Evolutionary conservation across 2,113 vertebrate genomes (phyloP), one percentile per base, ranked within the genome.

Genomic region (Serilophus lunatus): DNA sequence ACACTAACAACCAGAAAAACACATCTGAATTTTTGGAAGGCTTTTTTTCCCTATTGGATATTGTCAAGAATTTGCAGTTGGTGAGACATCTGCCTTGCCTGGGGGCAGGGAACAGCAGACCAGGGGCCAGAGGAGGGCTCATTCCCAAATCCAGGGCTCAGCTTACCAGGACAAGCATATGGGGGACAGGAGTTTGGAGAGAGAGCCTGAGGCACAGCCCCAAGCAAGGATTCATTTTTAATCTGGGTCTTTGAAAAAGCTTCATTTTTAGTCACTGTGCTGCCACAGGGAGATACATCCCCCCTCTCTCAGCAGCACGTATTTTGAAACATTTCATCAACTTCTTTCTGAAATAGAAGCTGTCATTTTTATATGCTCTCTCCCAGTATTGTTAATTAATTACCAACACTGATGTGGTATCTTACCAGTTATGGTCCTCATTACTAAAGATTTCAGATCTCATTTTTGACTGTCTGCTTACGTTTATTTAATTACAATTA

Each of bases 321-420:
- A 78, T 79, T 89, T 90, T 77, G 81, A 66, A 89, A 61, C 50
- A 74, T 89, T 94, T 95, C 91, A 78, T 89, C 92, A 86, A 49
- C 74, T 92, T 85, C 70, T 82, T 82, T 93, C 89, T 76, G 81
- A 95, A 95, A 93, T 59, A 95, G 81, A 82, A 92, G 92, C 88
- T 68, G 81, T 45, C 81, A 81, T 76, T 90, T 95, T 92, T 79
- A 87, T 74, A 57, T 65, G 70, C 82, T 89, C 72, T 92, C 93
- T 93, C 95, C 81, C 94, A 89, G 86, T 69, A 95, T 85, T 87
- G 94, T 95, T 93, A 95, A 95, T 92, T 75, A 86, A 91, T 95
- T 92, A 85, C 86, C 63, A 91, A 59, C 65, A 76, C 31, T 65
- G 78, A 94, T 71, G 82, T 16, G 3, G 79, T 60, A 72, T 93